Evolutionary conservation across 2,113 vertebrate species (phyloP).

Genomic region (Lutjanus erythropterus): DNA sequence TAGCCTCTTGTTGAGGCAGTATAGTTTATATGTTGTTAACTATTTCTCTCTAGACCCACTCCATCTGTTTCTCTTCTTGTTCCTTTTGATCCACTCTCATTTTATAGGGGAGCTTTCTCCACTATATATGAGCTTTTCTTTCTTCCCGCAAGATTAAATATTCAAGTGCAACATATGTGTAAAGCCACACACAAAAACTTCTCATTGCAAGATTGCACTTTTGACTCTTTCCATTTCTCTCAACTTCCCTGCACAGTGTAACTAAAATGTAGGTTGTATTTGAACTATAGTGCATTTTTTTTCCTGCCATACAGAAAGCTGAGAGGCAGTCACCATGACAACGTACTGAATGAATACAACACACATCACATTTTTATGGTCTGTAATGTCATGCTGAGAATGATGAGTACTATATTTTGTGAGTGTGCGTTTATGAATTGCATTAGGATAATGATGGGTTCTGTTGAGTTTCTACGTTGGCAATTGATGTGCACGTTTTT

Average conservation of each 20-base stretch:
- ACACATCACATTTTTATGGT: background rate
- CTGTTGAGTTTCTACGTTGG: background rate
- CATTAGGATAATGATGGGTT: conserved; percentile 6
- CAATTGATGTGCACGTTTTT: conserved; percentile 9
- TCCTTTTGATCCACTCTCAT: conserved; percentile 20
- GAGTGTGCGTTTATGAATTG: conserved; percentile 19
- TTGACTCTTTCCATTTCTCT: background rate
- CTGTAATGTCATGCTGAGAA: background rate
- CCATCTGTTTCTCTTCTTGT: conserved; percentile 6
- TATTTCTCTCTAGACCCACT: conserved; percentile 3
- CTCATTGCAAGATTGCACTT: conserved; percentile 1
- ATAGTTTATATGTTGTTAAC: too few relatives aligned
- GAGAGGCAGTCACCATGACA: conserved; percentile 24
- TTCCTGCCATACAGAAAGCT: background rate
- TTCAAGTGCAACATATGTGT: background rate
- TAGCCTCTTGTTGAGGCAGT: background rate
- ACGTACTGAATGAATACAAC: background rate
- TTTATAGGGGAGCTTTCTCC: conserved; percentile 2
- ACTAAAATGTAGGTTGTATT: conserved; percentile 11
- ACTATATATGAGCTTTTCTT: background rate
- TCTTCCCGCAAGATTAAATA: conserved; percentile 5
- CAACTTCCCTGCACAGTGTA: background rate
- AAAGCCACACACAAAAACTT: background rate
- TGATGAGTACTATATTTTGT: background rate
- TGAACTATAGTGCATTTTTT: background rate